phyloP scores from a whole-genome alignment of 2,888 invertebrate genomes.

The Teleogryllus oceanicus region DNA sequence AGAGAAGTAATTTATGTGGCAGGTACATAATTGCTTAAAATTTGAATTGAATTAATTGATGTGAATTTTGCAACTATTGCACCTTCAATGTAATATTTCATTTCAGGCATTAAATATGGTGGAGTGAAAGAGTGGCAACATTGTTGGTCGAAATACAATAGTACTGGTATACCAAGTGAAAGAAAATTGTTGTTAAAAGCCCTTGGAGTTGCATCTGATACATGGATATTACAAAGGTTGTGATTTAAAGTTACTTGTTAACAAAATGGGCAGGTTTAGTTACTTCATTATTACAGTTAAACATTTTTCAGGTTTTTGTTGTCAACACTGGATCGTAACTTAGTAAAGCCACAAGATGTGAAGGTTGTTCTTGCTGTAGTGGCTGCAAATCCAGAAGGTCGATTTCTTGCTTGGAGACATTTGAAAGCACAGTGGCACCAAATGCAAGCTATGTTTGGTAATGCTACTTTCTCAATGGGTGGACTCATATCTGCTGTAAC shows the following conservation, averaged over 20 bases:
- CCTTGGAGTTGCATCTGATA: conserved; percentile 67
- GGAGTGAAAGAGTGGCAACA: conserved; percentile 71
- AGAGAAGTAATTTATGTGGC: conserved; percentile 65
- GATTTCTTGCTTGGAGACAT: conserved; percentile 70
- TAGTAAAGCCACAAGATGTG: conserved; percentile 67
- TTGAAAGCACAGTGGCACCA: conserved; percentile 66
- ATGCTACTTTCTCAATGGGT: conserved; percentile 61
- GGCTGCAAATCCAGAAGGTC: conserved; percentile 67
- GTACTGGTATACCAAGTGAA: conserved; percentile 66
- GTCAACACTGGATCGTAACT: conserved; percentile 65
- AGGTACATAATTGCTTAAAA: conserved; percentile 43
- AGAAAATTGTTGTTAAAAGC: conserved; percentile 66
- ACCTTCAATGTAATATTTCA: conserved; percentile 44
- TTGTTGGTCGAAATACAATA: conserved; percentile 68
- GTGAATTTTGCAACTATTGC: not conserved
- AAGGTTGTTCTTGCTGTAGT: conserved; percentile 68
- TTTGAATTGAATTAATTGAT: not conserved
- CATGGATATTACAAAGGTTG: conserved; percentile 76
- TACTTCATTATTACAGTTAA: not conserved
- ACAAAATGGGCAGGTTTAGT: too few relatives aligned
- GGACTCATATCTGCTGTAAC: conserved; percentile 62
- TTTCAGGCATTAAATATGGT: conserved; percentile 66
- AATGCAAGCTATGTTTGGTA: conserved; percentile 61
- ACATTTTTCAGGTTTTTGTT: conserved; percentile 64
- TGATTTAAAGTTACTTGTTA: conserved; percentile 5